These are phyloP conservation scores for Drosophila ambigua DNA, from an alignment of 1,140 invertebrate species.

Conservation along the genomic window DNA sequence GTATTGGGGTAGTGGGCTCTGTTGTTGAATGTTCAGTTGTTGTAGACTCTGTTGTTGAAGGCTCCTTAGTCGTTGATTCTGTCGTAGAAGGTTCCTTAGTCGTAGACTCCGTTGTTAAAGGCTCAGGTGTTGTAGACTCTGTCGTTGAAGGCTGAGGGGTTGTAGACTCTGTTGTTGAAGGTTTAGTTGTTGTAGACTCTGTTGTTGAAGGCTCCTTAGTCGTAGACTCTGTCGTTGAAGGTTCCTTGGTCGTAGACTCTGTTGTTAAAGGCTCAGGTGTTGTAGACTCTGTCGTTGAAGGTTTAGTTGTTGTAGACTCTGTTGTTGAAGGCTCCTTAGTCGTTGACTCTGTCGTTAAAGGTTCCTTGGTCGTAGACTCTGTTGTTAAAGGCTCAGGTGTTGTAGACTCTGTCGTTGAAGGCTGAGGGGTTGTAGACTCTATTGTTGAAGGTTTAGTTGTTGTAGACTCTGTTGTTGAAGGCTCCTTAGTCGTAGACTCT, in stretches of 20 bases:
- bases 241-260: neutral
- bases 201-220: slow-evolving; percentile 20
- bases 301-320: neutral
- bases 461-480: neutral
- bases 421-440: neutral
- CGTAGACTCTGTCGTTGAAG: neutral
- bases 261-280: slow-evolving; percentile 19
- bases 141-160: slow-evolving; percentile 9
- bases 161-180: slow-evolving; percentile 3
- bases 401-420: slow-evolving; percentile 18
- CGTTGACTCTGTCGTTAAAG: slow-evolving; percentile 12
- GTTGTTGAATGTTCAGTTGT: neutral
- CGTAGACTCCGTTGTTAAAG: slow-evolving; percentile 17
- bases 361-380: neutral
- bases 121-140: neutral
- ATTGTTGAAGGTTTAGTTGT: slow-evolving; percentile 2
- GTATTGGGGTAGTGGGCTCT: neutral
- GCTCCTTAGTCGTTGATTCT: neutral
- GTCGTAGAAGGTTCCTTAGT: slow-evolving; percentile 2
- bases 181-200: neutral
- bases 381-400: neutral
- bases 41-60: slow-evolving; percentile 6
- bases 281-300: too few relatives aligned
- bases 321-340: slow-evolving; percentile 7
- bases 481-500: neutral